Conservation (phyloP, 1,140 invertebrate genomes). For the Wasmannia auropunctata region DNA sequence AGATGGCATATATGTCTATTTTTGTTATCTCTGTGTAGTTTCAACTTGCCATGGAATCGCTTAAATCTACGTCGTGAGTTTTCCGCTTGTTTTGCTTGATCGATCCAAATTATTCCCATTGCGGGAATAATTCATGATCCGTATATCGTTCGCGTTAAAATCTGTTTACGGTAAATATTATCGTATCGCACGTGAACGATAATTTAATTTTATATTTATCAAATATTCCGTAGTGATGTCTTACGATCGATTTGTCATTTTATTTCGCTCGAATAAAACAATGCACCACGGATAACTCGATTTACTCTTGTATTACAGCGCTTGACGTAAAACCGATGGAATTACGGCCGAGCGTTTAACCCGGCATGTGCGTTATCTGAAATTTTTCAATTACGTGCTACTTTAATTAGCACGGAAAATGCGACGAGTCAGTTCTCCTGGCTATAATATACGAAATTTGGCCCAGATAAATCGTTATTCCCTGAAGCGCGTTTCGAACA, state of each 20-base stretch:
- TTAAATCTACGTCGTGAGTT: background rate
- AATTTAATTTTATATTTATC: constrained; percentile 48
- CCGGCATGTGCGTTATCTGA: constrained; percentile 43
- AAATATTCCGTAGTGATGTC: constrained; percentile 37
- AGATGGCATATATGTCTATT: constrained; percentile 63
- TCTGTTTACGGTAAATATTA: constrained; percentile 35
- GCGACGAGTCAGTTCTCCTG: constrained; percentile 35
- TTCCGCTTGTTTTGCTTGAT: constrained; percentile 31
- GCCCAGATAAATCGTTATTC: constrained; percentile 32
- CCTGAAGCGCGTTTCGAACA: constrained; percentile 51
- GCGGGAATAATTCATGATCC: constrained; percentile 16
- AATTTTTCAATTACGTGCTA: constrained; percentile 67
- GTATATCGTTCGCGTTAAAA: constrained; percentile 11
- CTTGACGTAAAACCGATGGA: constrained; percentile 51
- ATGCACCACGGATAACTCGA: constrained; percentile 43
- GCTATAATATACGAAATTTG: constrained; percentile 50
- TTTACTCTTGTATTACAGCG: constrained; percentile 45
- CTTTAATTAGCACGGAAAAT: constrained; percentile 67
- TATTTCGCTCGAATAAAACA: constrained; percentile 32
- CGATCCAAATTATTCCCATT: constrained; percentile 10
- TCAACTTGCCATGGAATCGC: constrained; percentile 46
- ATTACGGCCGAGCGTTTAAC: constrained; percentile 45
- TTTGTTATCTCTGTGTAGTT: constrained; percentile 62
- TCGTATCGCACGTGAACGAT: background rate
- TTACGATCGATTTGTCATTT: constrained; percentile 57